Base-by-base conservation (phyloP, 2,888 invertebrate species). In the Halictus ligatus region DNA sequence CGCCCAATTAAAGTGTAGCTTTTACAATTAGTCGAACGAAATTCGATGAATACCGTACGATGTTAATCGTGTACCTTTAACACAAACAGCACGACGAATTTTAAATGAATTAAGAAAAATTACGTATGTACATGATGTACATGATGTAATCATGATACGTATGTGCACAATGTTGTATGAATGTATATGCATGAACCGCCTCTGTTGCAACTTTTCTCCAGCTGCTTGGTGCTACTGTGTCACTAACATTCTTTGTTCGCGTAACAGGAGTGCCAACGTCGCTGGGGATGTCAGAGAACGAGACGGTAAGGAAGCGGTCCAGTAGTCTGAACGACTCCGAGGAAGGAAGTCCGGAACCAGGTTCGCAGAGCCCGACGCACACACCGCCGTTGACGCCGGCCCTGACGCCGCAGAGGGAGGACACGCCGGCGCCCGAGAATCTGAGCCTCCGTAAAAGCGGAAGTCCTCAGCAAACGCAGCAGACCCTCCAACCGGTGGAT, bases 371-470 rank as follows among this genome's bases (percentile, higher is more conserved):
- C 84, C 94, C 94, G 29, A 92, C 92, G 58, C 92, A 94, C 77
- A 94, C 94, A 5, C 94, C 95, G 25, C 94, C 94, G 7, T 83
- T 94, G 25, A 94, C 94, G 64, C 93, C 94, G 40, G 92, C 94
- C 12, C 85, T 93, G 48, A 94, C 94, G 5, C 94, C 94, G 8
- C 93, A 94, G 80, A 90, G 94, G 76, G 94, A 93, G 81, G 94
- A 93, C 80, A 94, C 94, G 10, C 96, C 97, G 0, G 97, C 97
- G 0, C 98, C 98, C 0, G 98, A 98, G 94, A 98, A 98, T 95
- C 96, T 98, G 0, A 98, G 98, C 50, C 96, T 98, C 92, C 98
- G 98, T 92, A 98, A 97, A 92, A 96, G 96, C 92, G 93, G 93
- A 75, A 92, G 92, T 69, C 95, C 95, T 1, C 95, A 96, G 90